Conservation (phyloP, 2,797 vertebrate species). For the Cygnus olor region DNA sequence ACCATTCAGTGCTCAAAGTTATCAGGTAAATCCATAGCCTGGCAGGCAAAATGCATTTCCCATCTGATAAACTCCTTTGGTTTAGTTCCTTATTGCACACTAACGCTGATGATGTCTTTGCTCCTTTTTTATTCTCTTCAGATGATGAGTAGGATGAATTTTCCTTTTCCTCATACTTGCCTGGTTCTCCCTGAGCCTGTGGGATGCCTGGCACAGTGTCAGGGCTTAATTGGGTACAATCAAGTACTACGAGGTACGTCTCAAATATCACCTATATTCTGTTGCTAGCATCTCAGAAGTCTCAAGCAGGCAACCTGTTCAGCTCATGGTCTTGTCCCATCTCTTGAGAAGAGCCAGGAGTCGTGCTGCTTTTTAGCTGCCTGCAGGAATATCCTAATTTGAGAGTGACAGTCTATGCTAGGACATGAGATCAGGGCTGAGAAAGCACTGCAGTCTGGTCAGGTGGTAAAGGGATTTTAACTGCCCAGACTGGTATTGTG, state of each 20-base stretch:
- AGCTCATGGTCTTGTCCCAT: not conserved
- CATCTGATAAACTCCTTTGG: not conserved
- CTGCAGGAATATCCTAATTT: not conserved
- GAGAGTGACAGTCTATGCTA: not conserved
- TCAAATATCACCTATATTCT: not conserved
- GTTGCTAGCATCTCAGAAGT: not conserved
- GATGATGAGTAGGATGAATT: not conserved
- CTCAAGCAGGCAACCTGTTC: not conserved
- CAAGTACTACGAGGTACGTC: no score
- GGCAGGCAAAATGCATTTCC: not conserved
- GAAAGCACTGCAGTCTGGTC: not conserved
- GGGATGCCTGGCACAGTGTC: not conserved
- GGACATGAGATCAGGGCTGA: not conserved
- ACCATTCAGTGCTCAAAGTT: not conserved
- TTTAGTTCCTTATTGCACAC: not conserved
- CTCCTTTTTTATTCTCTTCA: not conserved
- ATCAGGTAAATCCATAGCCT: not conserved
- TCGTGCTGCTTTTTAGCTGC: not conserved
- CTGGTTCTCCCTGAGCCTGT: not conserved
- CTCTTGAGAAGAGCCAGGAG: fast-evolving
- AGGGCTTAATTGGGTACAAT: not conserved
- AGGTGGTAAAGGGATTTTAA: not conserved
- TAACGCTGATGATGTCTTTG: not conserved
- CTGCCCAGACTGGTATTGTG: not conserved
- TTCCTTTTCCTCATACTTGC: not conserved